Conservation (phyloP, 2,888 invertebrate genomes). For the Allolobophora icterica region DNA sequence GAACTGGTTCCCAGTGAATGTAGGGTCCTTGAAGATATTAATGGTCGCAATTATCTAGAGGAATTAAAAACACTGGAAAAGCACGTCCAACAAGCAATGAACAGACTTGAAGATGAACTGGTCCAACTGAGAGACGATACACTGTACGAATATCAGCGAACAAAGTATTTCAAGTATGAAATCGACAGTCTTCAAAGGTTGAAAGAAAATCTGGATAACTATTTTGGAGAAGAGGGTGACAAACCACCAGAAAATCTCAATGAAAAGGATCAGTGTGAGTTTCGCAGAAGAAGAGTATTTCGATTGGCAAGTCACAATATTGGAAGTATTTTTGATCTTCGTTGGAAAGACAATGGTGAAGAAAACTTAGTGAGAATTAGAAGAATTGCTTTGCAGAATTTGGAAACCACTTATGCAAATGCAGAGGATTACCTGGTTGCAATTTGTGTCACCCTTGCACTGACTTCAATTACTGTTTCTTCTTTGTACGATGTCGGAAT, state of each 20-base stretch:
- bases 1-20: constrained; percentile 43
- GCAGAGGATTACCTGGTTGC: constrained; percentile 46
- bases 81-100: constrained; percentile 25
- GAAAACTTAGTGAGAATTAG: constrained; percentile 36
- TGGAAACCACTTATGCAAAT: constrained; percentile 41
- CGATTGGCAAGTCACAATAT: constrained; percentile 47
- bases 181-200: constrained; percentile 43
- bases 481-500: constrained; percentile 22
- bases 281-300: constrained; percentile 45
- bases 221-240: constrained; percentile 51
- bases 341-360: constrained; percentile 36
- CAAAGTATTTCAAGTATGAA: constrained; percentile 23
- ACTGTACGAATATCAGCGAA: constrained; percentile 19
- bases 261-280: constrained; percentile 46
- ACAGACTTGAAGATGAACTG: constrained; percentile 38
- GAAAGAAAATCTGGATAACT: constrained; percentile 49
- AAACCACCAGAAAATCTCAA: constrained; percentile 45
- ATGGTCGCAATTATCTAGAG: constrained; percentile 35
- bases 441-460: constrained; percentile 44
- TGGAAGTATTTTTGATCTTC: constrained; percentile 40
- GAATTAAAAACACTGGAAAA: constrained; percentile 22
- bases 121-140: constrained; percentile 40
- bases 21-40: constrained; percentile 39
- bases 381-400: constrained; percentile 41
- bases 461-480: constrained; percentile 28